These are phyloP conservation scores for Poecilia gillii DNA, from an alignment of 2,797 vertebrate species.

Conservation along the genomic window DNA sequence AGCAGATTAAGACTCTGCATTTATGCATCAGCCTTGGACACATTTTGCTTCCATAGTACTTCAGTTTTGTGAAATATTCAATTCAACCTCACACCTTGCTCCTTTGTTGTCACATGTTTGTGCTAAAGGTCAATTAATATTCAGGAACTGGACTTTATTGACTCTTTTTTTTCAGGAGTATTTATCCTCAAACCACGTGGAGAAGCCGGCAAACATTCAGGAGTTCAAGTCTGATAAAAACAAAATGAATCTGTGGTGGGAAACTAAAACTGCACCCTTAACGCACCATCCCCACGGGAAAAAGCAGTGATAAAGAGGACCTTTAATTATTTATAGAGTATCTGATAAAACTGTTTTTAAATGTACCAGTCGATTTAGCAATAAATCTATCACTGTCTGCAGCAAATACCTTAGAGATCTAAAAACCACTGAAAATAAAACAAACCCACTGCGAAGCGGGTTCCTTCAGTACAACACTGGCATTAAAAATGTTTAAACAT, in stretches of 20 bases:
- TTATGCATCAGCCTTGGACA: constrained; percentile 39
- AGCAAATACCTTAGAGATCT: neutral
- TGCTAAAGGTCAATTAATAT: neutral
- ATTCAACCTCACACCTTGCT: neutral
- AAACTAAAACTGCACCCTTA: neutral
- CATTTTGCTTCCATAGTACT: constrained; percentile 14
- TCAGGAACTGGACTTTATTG: neutral
- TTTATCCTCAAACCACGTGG: neutral
- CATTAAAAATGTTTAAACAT: neutral
- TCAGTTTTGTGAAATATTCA: neutral
- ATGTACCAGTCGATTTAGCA: neutral
- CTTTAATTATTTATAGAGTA: neutral
- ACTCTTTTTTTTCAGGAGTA: neutral
- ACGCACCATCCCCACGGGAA: neutral
- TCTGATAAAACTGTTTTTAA: neutral
- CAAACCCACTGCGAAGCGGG: neutral
- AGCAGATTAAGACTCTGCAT: constrained; percentile 39
- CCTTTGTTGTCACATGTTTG: neutral
- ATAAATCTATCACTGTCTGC: neutral
- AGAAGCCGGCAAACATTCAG: neutral
- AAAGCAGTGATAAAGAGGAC: neutral
- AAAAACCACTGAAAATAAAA: neutral
- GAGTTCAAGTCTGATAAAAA: neutral
- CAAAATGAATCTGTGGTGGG: neutral
- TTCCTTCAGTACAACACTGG: neutral